Evolutionary conservation across 2,113 vertebrate genomes (phyloP), one percentile per base, ranked within the genome.

Genomic region (Azemiops feae): DNA sequence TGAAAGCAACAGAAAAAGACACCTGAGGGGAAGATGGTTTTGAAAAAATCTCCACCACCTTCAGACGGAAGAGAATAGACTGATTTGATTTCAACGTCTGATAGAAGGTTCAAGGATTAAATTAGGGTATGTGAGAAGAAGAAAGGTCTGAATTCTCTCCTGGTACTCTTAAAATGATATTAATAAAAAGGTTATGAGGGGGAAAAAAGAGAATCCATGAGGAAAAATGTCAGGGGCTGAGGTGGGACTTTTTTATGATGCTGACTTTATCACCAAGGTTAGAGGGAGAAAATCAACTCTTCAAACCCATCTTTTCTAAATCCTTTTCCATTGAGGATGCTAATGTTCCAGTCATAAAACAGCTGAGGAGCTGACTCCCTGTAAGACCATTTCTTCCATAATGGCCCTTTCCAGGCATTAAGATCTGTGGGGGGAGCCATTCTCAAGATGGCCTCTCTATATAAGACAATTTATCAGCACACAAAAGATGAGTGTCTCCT

Each of bases 1-100:
- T 74, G 10, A 30, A 45, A 96, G 50, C 89, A 9, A 12, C 45
- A 64, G 91, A 81, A 88, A 88, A 88, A 91, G 88, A 39, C 53
- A 87, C 93, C 93, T 81, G 92, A 87, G 90, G 86, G 92, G 87
- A 91, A 52, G 85, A 69, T 25, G 1, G 0, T 34, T 50, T 43
- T 34, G 39, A 45, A 87, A 74, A 1, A 27, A 55, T 7, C 27
- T 91, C 58, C 74, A 69, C 8, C 90, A 4, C 85, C 64, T 11
- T 0, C 34, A 87, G 57, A 89, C 3, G 39, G 9, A 89, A 0
- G 87, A 0, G 39, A 50, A 0, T n/a, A 27, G 92, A 50, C 94
- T 60, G 43, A 43, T 92, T 91, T 86, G 10, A 22, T 88, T 16
- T 91, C 95, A 74, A 27, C 39, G 52, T 93, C 85, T 54, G 6